Conservation (phyloP, 2,113 vertebrate species). For the Uria aalge region DNA sequence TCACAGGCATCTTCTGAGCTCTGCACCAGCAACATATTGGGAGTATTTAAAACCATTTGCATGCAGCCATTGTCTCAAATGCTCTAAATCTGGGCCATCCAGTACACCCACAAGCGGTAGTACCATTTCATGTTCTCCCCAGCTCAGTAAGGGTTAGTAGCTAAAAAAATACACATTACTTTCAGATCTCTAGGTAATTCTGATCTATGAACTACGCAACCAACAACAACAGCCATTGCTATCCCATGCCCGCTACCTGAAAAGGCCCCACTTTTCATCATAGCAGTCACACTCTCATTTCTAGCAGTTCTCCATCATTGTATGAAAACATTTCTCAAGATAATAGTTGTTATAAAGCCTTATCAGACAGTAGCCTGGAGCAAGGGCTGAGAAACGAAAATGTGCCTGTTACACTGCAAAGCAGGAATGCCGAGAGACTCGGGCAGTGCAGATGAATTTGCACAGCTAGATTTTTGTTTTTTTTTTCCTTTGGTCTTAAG, state of each 20-base stretch:
- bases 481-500: background rate
- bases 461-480: fast-evolving
- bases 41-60: background rate
- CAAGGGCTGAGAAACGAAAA: background rate
- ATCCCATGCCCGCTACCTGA: background rate
- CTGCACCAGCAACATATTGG: background rate
- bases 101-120: background rate
- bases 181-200: background rate
- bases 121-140: background rate
- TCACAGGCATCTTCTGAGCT: background rate
- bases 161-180: background rate
- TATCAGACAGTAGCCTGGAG: background rate
- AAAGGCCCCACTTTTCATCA: background rate
- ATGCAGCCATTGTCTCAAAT: background rate
- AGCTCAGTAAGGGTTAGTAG: background rate
- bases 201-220: background rate
- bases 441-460: background rate
- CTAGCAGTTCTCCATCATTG: background rate
- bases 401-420: background rate
- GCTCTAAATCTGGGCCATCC: background rate
- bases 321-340: background rate
- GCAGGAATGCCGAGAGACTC: background rate
- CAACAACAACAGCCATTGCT: background rate
- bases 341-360: background rate
- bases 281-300: background rate